phyloP scores from a whole-genome alignment of 2,888 invertebrate species.

The Xestoiulus laeticollis region DNA sequence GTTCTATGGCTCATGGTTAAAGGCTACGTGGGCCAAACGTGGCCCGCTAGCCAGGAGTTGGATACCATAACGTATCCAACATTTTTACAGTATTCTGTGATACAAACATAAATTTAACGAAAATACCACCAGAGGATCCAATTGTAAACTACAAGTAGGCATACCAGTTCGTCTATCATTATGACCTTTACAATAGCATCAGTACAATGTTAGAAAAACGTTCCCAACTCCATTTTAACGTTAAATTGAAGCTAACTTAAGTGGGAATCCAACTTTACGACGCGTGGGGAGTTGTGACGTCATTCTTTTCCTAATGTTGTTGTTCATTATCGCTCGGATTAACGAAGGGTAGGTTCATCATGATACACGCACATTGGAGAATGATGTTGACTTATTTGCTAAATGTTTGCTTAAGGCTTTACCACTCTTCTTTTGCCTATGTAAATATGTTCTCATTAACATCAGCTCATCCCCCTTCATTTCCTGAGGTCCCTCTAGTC shows the following conservation, averaged over 20 bases:
- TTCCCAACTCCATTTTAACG: neutral
- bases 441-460: slow-evolving; percentile 35
- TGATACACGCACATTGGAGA: slow-evolving; percentile 28
- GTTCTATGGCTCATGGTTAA: too few relatives aligned
- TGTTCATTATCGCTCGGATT: slow-evolving; percentile 31
- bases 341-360: slow-evolving; percentile 39
- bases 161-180: too few relatives aligned
- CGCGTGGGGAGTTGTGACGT: neutral
- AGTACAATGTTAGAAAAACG: too few relatives aligned
- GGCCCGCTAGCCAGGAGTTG: too few relatives aligned
- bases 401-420: slow-evolving; percentile 43
- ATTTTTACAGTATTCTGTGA: too few relatives aligned
- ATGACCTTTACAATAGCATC: too few relatives aligned
- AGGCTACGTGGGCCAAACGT: too few relatives aligned
- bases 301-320: neutral
- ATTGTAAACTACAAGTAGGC: too few relatives aligned
- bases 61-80: too few relatives aligned
- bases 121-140: too few relatives aligned
- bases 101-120: too few relatives aligned
- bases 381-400: slow-evolving; percentile 39
- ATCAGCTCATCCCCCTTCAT: neutral
- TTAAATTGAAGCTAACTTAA: neutral
- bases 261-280: neutral
- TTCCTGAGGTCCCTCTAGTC: neutral
- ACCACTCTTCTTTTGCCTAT: neutral